Evolutionary conservation across 2,113 vertebrate species (phyloP).

Genomic region (Miniopterus natalensis): DNA sequence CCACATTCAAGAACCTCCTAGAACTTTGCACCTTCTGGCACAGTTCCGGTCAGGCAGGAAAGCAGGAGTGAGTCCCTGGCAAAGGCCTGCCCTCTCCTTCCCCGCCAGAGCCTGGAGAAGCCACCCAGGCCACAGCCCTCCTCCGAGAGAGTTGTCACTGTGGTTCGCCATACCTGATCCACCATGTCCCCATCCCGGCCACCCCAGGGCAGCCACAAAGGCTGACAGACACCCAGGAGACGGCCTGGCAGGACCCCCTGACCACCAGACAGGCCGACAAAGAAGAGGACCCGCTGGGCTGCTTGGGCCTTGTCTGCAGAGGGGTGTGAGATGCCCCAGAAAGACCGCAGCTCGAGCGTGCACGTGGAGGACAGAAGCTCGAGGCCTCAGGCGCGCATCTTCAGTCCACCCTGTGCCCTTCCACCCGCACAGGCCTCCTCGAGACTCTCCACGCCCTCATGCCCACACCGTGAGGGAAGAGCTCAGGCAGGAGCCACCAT

Average conservation of each 20-base stretch:
- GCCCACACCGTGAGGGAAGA: not conserved
- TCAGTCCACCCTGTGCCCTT: not conserved
- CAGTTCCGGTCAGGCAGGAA: too few relatives aligned
- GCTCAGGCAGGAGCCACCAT: not conserved
- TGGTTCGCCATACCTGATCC: too few relatives aligned
- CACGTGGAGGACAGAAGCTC: not conserved
- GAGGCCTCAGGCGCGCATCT: not conserved
- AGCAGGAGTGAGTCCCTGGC: not conserved
- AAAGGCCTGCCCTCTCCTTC: not conserved
- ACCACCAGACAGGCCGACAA: not conserved
- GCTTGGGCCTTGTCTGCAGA: not conserved
- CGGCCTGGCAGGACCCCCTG: not conserved
- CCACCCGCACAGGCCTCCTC: not conserved
- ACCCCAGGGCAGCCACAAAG: not conserved
- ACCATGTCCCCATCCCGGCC: too few relatives aligned
- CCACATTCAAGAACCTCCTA: not conserved
- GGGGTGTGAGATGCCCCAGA: not conserved
- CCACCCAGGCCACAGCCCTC: fast-evolving
- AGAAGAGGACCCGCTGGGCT: not conserved
- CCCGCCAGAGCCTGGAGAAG: not conserved
- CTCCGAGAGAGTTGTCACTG: not conserved
- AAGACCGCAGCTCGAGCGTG: not conserved
- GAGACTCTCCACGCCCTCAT: not conserved
- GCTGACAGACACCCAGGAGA: not conserved
- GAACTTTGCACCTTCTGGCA: not conserved